These are phyloP conservation scores for Syngnathoides biaculeatus DNA, from an alignment of 2,113 vertebrate genomes.

Conservation along the genomic window DNA sequence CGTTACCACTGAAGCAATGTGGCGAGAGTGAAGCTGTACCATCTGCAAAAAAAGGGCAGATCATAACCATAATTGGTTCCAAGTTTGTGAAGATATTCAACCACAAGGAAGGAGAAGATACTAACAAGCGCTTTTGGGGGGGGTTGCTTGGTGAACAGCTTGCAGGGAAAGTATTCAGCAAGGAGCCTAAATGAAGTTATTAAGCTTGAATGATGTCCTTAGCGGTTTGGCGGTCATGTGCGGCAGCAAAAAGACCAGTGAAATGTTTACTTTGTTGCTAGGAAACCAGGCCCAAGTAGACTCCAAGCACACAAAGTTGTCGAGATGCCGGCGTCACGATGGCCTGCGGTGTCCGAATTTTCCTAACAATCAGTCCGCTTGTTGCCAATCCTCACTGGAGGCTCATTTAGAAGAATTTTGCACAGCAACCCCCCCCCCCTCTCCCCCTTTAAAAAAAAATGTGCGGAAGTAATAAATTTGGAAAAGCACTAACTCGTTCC, in stretches of 20 bases:
- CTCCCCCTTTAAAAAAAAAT: slow-evolving; percentile 63
- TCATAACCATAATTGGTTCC: background rate
- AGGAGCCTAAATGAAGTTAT: slow-evolving; percentile 6
- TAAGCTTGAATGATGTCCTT: slow-evolving; percentile 25
- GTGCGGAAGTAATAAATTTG: slow-evolving; percentile 95
- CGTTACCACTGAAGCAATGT: background rate
- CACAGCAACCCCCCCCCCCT: slow-evolving; percentile 71
- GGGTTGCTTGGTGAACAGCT: slow-evolving; percentile 9
- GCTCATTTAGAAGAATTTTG: slow-evolving; percentile 82
- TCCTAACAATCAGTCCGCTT: slow-evolving; percentile 53
- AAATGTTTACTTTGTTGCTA: slow-evolving; percentile 46
- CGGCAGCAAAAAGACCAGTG: slow-evolving; percentile 13
- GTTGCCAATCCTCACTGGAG: slow-evolving; percentile 67
- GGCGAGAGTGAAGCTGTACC: background rate
- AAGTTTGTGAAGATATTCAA: slow-evolving; percentile 11
- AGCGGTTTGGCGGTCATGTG: slow-evolving; percentile 20
- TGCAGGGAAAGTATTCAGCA: slow-evolving; percentile 12
- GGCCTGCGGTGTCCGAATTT: slow-evolving; percentile 43
- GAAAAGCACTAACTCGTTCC: slow-evolving; percentile 84
- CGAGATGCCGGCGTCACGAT: slow-evolving; percentile 23
- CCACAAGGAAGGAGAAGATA: slow-evolving; percentile 7
- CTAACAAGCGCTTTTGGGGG: slow-evolving; percentile 10
- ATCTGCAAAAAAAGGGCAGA: background rate
- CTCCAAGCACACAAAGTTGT: slow-evolving; percentile 25
- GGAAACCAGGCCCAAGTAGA: slow-evolving; percentile 23